A percentile compares a stretch with the other conserved stretches of the same genome.
These are phyloP conservation scores for Carcina quercana DNA, from an alignment of 2,888 invertebrate genomes.

Conservation along the genomic window DNA sequence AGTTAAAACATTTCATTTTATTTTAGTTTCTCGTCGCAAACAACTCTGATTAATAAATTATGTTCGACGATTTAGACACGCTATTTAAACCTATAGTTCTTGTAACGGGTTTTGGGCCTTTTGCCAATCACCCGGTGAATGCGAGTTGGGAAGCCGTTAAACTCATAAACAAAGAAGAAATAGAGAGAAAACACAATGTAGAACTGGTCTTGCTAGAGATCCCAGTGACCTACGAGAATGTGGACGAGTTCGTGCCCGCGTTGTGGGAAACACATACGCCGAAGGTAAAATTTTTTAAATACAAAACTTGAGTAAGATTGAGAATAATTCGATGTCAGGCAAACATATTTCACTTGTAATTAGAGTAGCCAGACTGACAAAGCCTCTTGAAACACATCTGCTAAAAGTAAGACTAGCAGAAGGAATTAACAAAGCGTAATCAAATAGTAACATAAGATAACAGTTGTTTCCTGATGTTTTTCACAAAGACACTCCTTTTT, in stretches of 20 bases:
- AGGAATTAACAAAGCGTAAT: too few species aligned
- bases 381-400: too few species aligned
- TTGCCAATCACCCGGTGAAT: conserved; percentile 79
- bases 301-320: too few species aligned
- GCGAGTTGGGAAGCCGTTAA: conserved; percentile 90
- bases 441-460: too few species aligned
- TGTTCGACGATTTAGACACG: conserved; percentile 28
- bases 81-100: conserved; percentile 57
- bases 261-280: conserved; percentile 80
- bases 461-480: too few species aligned
- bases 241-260: conserved; percentile 72
- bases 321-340: too few species aligned
- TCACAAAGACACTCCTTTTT: too few species aligned
- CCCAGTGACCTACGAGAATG: conserved; percentile 78
- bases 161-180: conserved; percentile 67
- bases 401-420: too few species aligned
- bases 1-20: conserved; percentile 10
- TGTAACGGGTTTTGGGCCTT: conserved; percentile 89
- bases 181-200: conserved; percentile 61
- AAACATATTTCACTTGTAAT: too few species aligned
- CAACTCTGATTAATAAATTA: conserved; percentile 6
- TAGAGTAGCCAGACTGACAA: too few species aligned
- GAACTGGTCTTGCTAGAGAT: conserved; percentile 73
- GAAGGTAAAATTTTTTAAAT: too few species aligned
- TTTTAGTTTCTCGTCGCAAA: neutral